phyloP scores from a whole-genome alignment of 92 coral and sea anemone species.

The Porites cylindrica region DNA sequence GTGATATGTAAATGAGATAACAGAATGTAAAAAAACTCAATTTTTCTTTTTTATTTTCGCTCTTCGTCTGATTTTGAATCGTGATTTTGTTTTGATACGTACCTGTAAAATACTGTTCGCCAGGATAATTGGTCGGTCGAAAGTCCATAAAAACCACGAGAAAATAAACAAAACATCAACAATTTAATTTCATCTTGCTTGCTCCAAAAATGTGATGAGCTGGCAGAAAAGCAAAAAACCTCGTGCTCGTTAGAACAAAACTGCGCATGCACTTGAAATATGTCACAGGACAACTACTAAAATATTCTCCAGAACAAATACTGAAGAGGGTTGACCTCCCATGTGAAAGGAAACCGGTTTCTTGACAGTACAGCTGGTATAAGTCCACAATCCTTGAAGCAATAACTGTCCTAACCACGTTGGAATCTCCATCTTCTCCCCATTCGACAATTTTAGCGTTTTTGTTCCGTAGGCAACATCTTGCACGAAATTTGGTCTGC shows the following conservation, averaged over 20 bases:
- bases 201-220: too few species aligned
- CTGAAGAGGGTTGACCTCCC: slow-evolving; percentile 64
- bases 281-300: too few species aligned
- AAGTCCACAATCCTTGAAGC: slow-evolving; percentile 55
- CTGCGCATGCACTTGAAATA: too few species aligned
- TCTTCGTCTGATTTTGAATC: not conserved
- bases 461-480: slow-evolving; percentile 73
- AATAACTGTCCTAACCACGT: slow-evolving; percentile 65
- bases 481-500: too few species aligned
- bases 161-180: too few species aligned
- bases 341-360: slow-evolving; percentile 43
- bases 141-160: too few species aligned
- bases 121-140: too few species aligned
- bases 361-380: slow-evolving; percentile 47
- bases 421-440: slow-evolving; percentile 59
- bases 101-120: slow-evolving; percentile 65
- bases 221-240: too few species aligned
- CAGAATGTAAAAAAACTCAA: not conserved
- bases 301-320: too few species aligned
- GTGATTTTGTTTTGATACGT: not conserved
- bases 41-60: not conserved
- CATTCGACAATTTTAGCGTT: slow-evolving; percentile 47
- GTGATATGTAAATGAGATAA: too few species aligned
- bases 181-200: too few species aligned
- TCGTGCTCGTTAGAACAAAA: too few species aligned